These are phyloP conservation scores for Sminthurinus aureus DNA, from an alignment of 2,888 invertebrate genomes.

Conservation along the genomic window DNA sequence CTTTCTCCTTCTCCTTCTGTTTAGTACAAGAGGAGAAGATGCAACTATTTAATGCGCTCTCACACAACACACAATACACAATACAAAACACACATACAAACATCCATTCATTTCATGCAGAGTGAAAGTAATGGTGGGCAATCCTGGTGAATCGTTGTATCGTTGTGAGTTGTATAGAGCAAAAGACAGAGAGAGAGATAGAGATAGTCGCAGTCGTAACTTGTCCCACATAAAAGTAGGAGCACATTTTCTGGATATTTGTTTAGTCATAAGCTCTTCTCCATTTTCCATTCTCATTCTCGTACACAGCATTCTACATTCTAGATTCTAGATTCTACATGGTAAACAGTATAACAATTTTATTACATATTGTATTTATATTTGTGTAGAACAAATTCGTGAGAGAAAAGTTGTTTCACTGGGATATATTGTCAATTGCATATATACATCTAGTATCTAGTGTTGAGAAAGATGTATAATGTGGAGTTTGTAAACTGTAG, in stretches of 20 bases:
- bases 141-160: too few species aligned
- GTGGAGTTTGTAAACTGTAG: background rate
- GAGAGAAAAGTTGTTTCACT: constrained; percentile 1
- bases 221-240: background rate
- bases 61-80: background rate
- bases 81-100: background rate
- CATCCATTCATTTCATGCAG: background rate
- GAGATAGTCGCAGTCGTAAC: background rate
- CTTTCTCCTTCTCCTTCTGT: background rate
- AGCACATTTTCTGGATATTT: constrained; percentile 11
- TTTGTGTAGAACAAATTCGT: background rate
- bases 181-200: too few species aligned
- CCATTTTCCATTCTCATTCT: background rate
- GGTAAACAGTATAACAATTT: background rate
- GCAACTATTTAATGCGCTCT: background rate
- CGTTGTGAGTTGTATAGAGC: too few species aligned
- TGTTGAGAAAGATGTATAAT: background rate
- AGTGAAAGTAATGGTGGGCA: constrained; percentile 18
- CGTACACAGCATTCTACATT: background rate
- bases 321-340: too few species aligned
- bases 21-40: background rate
- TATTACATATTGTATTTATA: background rate
- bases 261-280: background rate
- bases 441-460: too few species aligned
- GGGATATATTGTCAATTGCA: background rate